Percentiles rank a stretch among this genome's conserved stretches.
phyloP scores from a whole-genome alignment of 2,113 vertebrate species.

The Caranx ignobilis region DNA sequence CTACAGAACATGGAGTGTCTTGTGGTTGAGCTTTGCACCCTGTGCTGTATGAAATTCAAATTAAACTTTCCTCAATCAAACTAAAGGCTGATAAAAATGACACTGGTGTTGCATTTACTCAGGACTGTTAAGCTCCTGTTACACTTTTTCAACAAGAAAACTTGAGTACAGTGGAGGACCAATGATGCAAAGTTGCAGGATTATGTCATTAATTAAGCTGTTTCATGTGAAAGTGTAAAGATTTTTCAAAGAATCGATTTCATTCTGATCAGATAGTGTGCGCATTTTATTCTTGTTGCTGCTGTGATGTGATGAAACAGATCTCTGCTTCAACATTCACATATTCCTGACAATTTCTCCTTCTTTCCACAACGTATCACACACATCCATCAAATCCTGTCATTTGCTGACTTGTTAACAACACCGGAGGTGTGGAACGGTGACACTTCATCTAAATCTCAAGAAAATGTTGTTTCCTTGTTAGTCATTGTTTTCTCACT shows the following conservation, averaged over 20 bases:
- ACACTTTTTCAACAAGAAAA: background rate
- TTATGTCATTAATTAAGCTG: background rate
- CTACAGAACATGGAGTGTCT: background rate
- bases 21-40: background rate
- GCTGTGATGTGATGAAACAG: background rate
- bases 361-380: constrained; percentile 28
- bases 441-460: constrained; percentile 70
- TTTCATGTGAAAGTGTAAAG: background rate
- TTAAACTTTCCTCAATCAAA: background rate
- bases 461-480: constrained; percentile 71
- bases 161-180: background rate
- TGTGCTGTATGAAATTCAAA: background rate
- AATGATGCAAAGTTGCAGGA: background rate
- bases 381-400: constrained; percentile 57
- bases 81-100: background rate
- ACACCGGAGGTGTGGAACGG: constrained; percentile 60
- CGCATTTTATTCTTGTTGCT: background rate
- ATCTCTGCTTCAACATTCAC: background rate
- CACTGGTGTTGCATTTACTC: background rate
- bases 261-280: background rate
- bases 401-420: constrained; percentile 63
- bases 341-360: background rate
- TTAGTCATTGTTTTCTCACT: constrained; percentile 76
- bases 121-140: background rate
- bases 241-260: background rate